phyloP scores from a whole-genome alignment of 2,888 invertebrate species.

The Pogonocherus hispidulus region DNA sequence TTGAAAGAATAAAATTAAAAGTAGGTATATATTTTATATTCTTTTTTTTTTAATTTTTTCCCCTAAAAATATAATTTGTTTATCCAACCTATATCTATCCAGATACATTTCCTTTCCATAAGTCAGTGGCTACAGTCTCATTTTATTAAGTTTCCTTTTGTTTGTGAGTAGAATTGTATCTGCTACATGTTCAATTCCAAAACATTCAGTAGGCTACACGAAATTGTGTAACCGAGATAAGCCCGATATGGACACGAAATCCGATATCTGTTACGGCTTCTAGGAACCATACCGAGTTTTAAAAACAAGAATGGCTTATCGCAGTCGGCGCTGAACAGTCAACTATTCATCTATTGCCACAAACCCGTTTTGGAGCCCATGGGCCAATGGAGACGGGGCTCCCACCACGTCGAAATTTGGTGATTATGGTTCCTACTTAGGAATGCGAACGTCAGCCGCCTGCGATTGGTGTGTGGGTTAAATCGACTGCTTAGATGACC shows the following conservation, averaged over 20 bases:
- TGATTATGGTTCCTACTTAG: slow-evolving; percentile 50
- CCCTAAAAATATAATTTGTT: too few species aligned
- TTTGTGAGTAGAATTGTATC: background rate
- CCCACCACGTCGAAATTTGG: slow-evolving; percentile 54
- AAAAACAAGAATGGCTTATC: slow-evolving; percentile 46
- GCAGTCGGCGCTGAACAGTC: slow-evolving; percentile 43
- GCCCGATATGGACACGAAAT: slow-evolving; percentile 6
- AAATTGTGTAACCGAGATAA: slow-evolving; percentile 19
- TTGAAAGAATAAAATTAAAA: too few species aligned
- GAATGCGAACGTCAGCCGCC: slow-evolving; percentile 44
- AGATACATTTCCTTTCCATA: too few species aligned
- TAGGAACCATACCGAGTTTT: slow-evolving; percentile 32
- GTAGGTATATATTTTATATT: too few species aligned
- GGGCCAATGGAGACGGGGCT: slow-evolving; percentile 53
- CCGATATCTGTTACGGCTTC: slow-evolving; percentile 9
- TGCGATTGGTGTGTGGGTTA: slow-evolving; percentile 51
- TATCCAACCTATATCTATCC: too few species aligned
- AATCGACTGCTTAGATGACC: slow-evolving; percentile 56
- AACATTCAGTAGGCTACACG: slow-evolving; percentile 8
- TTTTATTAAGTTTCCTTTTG: background rate
- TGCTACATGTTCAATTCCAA: background rate
- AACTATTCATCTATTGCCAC: slow-evolving; percentile 54
- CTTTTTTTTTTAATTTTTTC: too few species aligned
- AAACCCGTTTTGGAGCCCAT: slow-evolving; percentile 53
- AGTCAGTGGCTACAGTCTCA: too few species aligned